These are phyloP conservation scores for Masnerella sp. DNA, from an alignment of 2,888 invertebrate genomes.

Conservation along the genomic window DNA sequence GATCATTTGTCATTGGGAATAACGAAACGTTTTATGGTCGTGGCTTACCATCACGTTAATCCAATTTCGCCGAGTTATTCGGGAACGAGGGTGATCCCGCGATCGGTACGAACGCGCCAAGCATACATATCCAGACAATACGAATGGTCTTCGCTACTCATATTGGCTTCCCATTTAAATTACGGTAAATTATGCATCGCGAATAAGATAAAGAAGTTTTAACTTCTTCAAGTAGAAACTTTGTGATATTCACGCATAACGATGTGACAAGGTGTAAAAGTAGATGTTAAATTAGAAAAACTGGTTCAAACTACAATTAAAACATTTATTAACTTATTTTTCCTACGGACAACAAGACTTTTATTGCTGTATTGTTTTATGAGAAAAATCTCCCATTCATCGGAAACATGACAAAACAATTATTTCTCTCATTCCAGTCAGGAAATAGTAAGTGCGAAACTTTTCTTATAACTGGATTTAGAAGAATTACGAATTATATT, in stretches of 20 bases:
- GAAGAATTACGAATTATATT: no score
- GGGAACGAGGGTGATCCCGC: slow-evolving; percentile 49
- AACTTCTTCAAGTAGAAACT: slow-evolving; percentile 13
- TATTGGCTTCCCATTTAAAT: slow-evolving; percentile 43
- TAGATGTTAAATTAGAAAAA: slow-evolving; percentile 33
- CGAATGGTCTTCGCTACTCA: slow-evolving; percentile 30
- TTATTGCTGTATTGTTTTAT: no score
- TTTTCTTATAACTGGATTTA: no score
- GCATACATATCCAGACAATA: slow-evolving; percentile 49
- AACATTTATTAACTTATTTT: no score
- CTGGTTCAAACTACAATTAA: no score
- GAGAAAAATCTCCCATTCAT: no score
- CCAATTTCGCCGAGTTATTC: slow-evolving; percentile 65
- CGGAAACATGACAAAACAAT: no score
- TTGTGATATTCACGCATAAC: slow-evolving; percentile 18
- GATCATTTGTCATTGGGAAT: slow-evolving; percentile 68
- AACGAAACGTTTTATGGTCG: slow-evolving; percentile 63
- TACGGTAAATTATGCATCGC: slow-evolving; percentile 43
- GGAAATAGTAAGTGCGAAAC: no score
- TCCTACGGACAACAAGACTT: no score
- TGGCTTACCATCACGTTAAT: slow-evolving; percentile 68
- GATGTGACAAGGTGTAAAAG: slow-evolving; percentile 20
- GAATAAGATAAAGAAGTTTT: slow-evolving; percentile 21
- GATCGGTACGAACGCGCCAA: slow-evolving; percentile 38
- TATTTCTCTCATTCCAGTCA: no score